Base-by-base conservation (phyloP, 2,888 invertebrate genomes). In the Temnothorax ravouxi region DNA sequence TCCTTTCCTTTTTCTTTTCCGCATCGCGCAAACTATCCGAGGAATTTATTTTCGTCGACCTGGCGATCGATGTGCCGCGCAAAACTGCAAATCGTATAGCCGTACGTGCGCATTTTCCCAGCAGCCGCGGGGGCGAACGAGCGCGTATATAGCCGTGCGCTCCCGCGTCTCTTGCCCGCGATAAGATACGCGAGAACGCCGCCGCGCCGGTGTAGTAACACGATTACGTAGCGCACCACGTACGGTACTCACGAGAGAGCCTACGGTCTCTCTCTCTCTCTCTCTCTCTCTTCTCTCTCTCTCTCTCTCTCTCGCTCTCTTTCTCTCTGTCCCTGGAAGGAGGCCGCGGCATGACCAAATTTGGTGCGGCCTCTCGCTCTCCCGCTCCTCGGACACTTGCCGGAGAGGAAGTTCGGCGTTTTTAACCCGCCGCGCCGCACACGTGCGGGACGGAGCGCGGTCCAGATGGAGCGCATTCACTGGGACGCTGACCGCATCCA, bases 341-440 rank as follows among this genome's bases (percentile, higher is more conserved):
- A 91, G 89, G 83, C 87, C 84, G 90, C 84, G 90, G 87, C 91
- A 94, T 93, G 93, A 93, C 94, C 93, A 94, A 89, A 89, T 89
- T 89, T 88, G 89, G 89, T 83, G 90, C 90, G 89, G 88, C 85
- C 89, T 90, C 90, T 90, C 90, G 86, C 86, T 89, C 86, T 87
- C 84, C 44, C 84, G 75, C 82, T 74, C 44, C 56, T 44, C 66
- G 66, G 47, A 77, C 66, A 21, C 71, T 64, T 61, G 83, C 71
- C 64, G 75, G 9, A 29, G 69, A 29, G 69, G 75, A 83, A 84
- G 84, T 88, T 88, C 64, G 75, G 79, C 47, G 71, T 75, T 82
- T 84, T 83, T 74, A 44, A 52, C 47, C 47, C 38, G 18, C 47
- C 38, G 72, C 79, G 2, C 25, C 79, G 2, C 25, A 25, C 25